These are phyloP conservation scores for Leptoclinus maculatus DNA, from an alignment of 2,797 vertebrate genomes.

Conservation along the genomic window DNA sequence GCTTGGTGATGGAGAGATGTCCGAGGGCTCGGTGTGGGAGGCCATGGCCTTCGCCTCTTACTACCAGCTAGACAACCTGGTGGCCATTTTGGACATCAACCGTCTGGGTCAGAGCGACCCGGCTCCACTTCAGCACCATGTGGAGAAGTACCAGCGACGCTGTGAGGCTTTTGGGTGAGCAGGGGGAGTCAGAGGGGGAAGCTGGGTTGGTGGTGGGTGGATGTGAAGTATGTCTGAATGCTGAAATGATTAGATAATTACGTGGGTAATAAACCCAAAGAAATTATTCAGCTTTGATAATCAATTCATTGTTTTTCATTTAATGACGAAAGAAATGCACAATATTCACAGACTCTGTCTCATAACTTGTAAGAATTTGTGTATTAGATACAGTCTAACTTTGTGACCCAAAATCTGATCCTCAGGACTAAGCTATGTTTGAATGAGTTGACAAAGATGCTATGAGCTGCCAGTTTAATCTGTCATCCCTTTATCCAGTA, in stretches of 20 bases:
- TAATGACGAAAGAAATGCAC: background rate
- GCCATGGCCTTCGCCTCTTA: slow-evolving; percentile 93
- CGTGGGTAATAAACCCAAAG: background rate
- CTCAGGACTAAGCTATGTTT: background rate
- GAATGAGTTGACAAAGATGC: background rate
- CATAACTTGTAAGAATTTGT: fast-evolving
- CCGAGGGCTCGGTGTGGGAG: slow-evolving; percentile 94
- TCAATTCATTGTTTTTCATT: background rate
- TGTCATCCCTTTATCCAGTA: background rate
- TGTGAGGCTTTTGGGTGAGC: slow-evolving; percentile 93
- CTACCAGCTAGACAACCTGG: slow-evolving; percentile 93
- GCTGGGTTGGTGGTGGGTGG: background rate
- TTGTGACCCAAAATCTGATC: background rate
- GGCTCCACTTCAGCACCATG: slow-evolving; percentile 90
- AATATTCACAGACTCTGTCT: background rate
- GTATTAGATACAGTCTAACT: background rate
- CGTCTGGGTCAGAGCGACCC: slow-evolving; percentile 94
- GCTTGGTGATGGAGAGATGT: slow-evolving; percentile 92
- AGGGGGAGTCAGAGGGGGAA: background rate
- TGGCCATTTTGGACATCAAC: slow-evolving; percentile 93
- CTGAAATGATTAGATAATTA: background rate
- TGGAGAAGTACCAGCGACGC: slow-evolving; percentile 92
- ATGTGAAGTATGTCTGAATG: background rate
- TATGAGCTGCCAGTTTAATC: background rate
- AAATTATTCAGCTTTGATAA: background rate